A percentile compares a stretch with the other conserved stretches of the same genome.
Evolutionary conservation across 2,113 vertebrate species (phyloP).

Genomic region (Lamprotornis superbus): DNA sequence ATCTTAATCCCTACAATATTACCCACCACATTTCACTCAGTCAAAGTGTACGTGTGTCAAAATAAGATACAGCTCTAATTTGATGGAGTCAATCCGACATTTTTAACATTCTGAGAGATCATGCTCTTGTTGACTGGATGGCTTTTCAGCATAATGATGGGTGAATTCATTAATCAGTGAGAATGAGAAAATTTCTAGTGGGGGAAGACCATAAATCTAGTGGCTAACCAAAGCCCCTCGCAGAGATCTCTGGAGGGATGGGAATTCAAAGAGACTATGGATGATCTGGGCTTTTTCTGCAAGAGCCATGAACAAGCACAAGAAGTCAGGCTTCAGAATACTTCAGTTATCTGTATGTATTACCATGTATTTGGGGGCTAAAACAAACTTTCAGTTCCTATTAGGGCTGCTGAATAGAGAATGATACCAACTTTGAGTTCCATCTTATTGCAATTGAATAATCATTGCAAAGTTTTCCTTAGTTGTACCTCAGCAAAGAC

Average conservation of each 20-base stretch:
- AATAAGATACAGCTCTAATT: not conserved
- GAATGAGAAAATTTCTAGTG: not conserved
- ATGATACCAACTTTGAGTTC: not conserved
- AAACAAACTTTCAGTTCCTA: not conserved
- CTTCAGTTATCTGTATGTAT: not conserved
- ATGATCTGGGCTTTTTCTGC: not conserved
- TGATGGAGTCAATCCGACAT: not conserved
- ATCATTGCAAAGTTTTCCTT: not conserved
- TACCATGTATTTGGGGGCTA: not conserved
- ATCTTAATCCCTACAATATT: not conserved
- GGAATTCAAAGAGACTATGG: not conserved
- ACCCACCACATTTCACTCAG: not conserved
- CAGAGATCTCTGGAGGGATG: not conserved
- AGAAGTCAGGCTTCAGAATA: not conserved
- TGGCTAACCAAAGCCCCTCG: not conserved
- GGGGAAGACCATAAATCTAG: fast-evolving
- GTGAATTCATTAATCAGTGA: not conserved
- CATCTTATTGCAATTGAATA: not conserved
- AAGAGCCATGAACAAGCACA: not conserved
- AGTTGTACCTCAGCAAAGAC: not conserved
- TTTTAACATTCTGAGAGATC: not conserved
- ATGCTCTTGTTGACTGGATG: not conserved
- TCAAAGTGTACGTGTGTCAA: not conserved
- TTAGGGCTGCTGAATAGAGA: not conserved
- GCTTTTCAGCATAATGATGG: not conserved